phyloP scores from a whole-genome alignment of 1,140 invertebrate species.

The Pseudomyrmex dendroicus region DNA sequence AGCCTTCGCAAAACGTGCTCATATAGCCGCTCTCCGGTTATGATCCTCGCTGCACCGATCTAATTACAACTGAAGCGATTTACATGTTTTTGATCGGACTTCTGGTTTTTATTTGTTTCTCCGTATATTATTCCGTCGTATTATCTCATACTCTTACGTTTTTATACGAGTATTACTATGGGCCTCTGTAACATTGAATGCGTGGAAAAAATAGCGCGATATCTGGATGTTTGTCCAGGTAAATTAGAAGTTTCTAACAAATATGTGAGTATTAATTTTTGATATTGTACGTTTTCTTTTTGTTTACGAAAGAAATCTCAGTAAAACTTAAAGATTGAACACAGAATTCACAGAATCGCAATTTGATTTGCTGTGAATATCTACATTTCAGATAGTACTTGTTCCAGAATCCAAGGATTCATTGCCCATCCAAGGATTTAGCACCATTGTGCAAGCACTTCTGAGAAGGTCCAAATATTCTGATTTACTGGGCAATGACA shows the following conservation, averaged over 20 bases:
- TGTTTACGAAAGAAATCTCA: too few species aligned
- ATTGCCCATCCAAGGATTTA: slow-evolving; percentile 83
- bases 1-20: too few species aligned
- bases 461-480: slow-evolving; percentile 80
- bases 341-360: too few species aligned
- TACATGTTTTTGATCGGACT: too few species aligned
- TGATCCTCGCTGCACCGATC: too few species aligned
- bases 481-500: slow-evolving; percentile 77
- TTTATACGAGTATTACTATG: slow-evolving; percentile 67
- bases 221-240: slow-evolving; percentile 74
- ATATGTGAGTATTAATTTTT: slow-evolving; percentile 74
- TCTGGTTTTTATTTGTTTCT: too few species aligned
- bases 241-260: slow-evolving; percentile 78
- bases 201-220: slow-evolving; percentile 78
- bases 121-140: too few species aligned
- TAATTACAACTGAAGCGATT: too few species aligned
- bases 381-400: slow-evolving; percentile 72
- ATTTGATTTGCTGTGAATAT: neutral
- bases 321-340: too few species aligned
- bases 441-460: slow-evolving; percentile 84
- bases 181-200: slow-evolving; percentile 80
- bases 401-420: slow-evolving; percentile 72
- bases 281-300: slow-evolving; percentile 10
- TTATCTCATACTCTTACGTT: neutral
- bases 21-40: too few species aligned